phyloP scores from a whole-genome alignment of 92 coral and sea anemone genomes.

The Actinernus sp. region DNA sequence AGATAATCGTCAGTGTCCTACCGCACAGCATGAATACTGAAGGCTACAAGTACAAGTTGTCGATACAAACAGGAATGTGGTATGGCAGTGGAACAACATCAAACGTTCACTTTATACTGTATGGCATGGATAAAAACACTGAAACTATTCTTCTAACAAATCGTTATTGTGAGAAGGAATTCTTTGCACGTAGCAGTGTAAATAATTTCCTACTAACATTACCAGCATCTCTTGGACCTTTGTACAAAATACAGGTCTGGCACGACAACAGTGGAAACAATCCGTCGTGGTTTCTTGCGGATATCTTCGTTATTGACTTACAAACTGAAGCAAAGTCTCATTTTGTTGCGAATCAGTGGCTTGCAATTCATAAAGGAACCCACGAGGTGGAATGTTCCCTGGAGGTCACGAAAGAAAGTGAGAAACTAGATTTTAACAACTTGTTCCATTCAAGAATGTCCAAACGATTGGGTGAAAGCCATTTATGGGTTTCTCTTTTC shows the following conservation, averaged over 20 bases:
- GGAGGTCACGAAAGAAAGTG: slow-evolving; percentile 63
- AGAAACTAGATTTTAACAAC: slow-evolving; percentile 76
- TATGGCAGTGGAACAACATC: slow-evolving; percentile 83
- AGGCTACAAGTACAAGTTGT: slow-evolving; percentile 59
- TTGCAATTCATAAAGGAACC: slow-evolving; percentile 81
- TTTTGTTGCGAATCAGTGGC: slow-evolving; percentile 85
- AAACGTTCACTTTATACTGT: slow-evolving; percentile 69
- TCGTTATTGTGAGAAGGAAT: slow-evolving; percentile 47
- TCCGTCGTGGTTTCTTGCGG: slow-evolving; percentile 85
- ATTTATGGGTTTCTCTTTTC: slow-evolving; percentile 83
- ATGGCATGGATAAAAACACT: slow-evolving; percentile 68
- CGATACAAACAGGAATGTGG: slow-evolving; percentile 92
- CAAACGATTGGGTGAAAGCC: slow-evolving; percentile 79
- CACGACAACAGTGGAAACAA: slow-evolving; percentile 80
- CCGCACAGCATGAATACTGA: slow-evolving; percentile 48
- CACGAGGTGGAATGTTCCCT: slow-evolving; percentile 66
- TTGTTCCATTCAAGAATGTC: slow-evolving; percentile 76
- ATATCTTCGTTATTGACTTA: slow-evolving; percentile 54
- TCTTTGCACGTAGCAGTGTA: slow-evolving; percentile 85
- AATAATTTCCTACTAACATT: slow-evolving; percentile 74
- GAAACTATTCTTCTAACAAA: slow-evolving; percentile 69
- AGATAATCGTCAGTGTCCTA: slow-evolving; percentile 80
- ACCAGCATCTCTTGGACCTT: slow-evolving; percentile 60
- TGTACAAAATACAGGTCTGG: slow-evolving; percentile 76
- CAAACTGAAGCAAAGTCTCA: slow-evolving; percentile 44